Conservation (phyloP, 2,797 vertebrate genomes). For the Coregonus ussuriensis region DNA sequence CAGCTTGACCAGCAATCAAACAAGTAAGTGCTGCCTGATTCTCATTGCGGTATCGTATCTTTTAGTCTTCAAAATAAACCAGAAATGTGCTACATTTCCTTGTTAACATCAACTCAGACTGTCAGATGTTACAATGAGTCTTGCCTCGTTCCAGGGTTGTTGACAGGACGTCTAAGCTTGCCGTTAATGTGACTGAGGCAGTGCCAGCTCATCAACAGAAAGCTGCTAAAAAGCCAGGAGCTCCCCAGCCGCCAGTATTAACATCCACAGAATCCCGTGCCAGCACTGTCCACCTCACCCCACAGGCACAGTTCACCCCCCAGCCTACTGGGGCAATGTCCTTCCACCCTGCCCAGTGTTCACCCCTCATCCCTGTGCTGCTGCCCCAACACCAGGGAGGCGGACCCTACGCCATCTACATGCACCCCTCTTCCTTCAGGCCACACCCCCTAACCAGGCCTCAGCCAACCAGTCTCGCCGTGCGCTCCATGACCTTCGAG, state of each 20-base stretch:
- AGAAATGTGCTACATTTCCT: neutral
- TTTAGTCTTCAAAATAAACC: neutral
- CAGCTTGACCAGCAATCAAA: constrained; percentile 83
- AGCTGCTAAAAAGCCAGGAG: constrained; percentile 23
- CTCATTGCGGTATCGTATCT: neutral
- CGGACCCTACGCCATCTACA: constrained; percentile 81
- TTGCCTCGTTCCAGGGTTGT: constrained; percentile 67
- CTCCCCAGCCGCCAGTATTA: constrained; percentile 32
- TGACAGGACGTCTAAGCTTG: constrained; percentile 53
- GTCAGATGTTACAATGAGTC: neutral
- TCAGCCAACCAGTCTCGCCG: constrained; percentile 76
- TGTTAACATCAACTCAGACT: neutral
- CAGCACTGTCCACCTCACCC: constrained; percentile 41
- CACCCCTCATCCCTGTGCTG: constrained; percentile 81
- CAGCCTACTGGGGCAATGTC: constrained; percentile 56
- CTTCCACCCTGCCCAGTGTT: constrained; percentile 69
- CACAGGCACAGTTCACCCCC: constrained; percentile 52
- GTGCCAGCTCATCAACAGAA: constrained; percentile 26
- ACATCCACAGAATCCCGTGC: constrained; percentile 55
- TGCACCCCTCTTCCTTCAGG: constrained; percentile 79
- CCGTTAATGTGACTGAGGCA: neutral
- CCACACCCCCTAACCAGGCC: constrained; percentile 67
- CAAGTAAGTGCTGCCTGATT: constrained; percentile 68
- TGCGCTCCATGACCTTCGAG: constrained; percentile 82
- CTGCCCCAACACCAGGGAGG: constrained; percentile 77